Conservation (phyloP, 2,888 invertebrate species). For the Nectonema munidae region DNA sequence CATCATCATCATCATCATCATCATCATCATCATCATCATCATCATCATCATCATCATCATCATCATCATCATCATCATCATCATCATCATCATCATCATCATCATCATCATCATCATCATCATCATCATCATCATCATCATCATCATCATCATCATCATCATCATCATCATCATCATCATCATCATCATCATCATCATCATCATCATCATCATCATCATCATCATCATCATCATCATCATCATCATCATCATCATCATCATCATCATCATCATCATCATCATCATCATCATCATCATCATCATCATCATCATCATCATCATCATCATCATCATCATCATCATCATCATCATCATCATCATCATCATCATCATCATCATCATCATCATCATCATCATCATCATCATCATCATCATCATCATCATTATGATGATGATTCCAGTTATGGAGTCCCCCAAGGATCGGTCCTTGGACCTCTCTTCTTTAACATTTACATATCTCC, state of each 20-base stretch:
- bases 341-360: constrained; percentile 19
- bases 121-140: constrained; percentile 16
- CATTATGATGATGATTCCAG: too few relatives aligned
- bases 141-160: constrained; percentile 14
- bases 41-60: constrained; percentile 1
- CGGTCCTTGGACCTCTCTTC: too few relatives aligned
- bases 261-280: constrained; percentile 16
- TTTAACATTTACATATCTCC: too few relatives aligned
- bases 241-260: constrained; percentile 14
- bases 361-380: constrained; percentile 15
- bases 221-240: constrained; percentile 15
- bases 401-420: constrained; percentile 18
- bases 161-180: background rate
- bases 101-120: constrained; percentile 13
- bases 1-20: background rate
- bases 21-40: constrained; percentile 16
- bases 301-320: constrained; percentile 17
- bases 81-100: too few relatives aligned
- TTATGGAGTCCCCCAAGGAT: too few relatives aligned
- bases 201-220: constrained; percentile 16
- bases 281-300: constrained; percentile 17
- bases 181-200: constrained; percentile 2
- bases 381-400: constrained; percentile 18
- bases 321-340: constrained; percentile 19
- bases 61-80: background rate